Conservation (phyloP, 2,888 invertebrate species). For the Ditula angustiorana region DNA sequence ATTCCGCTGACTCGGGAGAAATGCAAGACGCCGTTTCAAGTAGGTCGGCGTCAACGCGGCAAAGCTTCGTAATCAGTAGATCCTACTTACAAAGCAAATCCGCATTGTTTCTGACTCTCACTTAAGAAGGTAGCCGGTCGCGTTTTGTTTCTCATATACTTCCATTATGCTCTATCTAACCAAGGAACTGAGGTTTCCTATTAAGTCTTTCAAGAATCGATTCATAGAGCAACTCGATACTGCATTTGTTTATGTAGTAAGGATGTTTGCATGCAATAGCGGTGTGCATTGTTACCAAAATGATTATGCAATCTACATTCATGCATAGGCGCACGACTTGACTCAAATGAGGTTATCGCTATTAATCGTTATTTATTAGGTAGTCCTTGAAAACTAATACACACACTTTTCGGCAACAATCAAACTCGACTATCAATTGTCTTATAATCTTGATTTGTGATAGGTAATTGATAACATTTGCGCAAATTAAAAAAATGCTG, state of each 20-base stretch:
- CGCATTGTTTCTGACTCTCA: not conserved
- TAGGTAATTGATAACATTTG: not conserved
- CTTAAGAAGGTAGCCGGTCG: not conserved
- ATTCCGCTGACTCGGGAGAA: slow-evolving; percentile 14
- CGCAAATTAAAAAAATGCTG: not conserved
- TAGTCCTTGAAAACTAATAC: slow-evolving; percentile 7
- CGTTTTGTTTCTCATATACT: not conserved
- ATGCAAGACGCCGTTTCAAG: not conserved
- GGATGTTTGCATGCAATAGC: slow-evolving; percentile 1
- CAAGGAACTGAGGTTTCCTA: not conserved
- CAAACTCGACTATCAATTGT: not conserved
- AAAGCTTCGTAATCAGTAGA: slow-evolving; percentile 13
- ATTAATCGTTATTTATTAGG: slow-evolving; percentile 14
- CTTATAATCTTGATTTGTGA: slow-evolving; percentile 9
- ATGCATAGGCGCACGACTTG: not conserved
- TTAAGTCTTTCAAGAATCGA: not conserved
- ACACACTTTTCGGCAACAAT: slow-evolving; percentile 7
- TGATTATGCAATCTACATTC: slow-evolving; percentile 3
- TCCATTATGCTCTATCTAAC: not conserved
- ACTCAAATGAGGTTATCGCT: slow-evolving; percentile 25
- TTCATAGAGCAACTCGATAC: not conserved
- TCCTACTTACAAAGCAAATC: slow-evolving; percentile 12
- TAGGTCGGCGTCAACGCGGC: slow-evolving; percentile 2
- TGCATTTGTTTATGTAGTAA: not conserved
- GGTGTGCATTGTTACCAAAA: slow-evolving; percentile 3